phyloP scores from a whole-genome alignment of 2,888 invertebrate species.

The Furcula furcula region DNA sequence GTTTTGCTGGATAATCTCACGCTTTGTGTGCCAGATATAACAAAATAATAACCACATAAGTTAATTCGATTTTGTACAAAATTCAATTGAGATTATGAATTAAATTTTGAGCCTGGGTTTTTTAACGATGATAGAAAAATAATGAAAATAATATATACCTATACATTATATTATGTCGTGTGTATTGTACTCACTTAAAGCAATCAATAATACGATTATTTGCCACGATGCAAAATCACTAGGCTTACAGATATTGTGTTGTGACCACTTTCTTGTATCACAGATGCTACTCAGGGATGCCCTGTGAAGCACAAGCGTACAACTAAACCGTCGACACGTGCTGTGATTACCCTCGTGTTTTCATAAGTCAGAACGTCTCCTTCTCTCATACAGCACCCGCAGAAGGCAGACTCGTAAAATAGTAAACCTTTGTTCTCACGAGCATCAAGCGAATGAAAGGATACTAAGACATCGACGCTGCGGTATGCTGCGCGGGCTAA shows the following conservation, averaged over 20 bases:
- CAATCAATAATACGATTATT: slow-evolving; percentile 57
- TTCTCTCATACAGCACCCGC: slow-evolving; percentile 92
- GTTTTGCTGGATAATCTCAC: slow-evolving; percentile 32
- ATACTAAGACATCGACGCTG: slow-evolving; percentile 75
- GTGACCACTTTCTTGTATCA: slow-evolving; percentile 77
- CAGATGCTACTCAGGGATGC: slow-evolving; percentile 73
- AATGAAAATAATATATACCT: slow-evolving; percentile 33
- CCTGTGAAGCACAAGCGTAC: slow-evolving; percentile 72
- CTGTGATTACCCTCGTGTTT: slow-evolving; percentile 72
- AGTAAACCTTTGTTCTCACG: slow-evolving; percentile 82
- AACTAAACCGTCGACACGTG: slow-evolving; percentile 70
- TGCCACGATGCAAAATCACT: slow-evolving; percentile 72
- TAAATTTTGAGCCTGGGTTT: too few species aligned
- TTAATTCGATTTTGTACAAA: too few species aligned
- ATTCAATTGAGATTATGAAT: too few species aligned
- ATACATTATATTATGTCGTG: slow-evolving; percentile 35
- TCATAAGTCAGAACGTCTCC: slow-evolving; percentile 85
- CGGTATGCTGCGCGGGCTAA: slow-evolving; percentile 67
- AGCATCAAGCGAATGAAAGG: slow-evolving; percentile 78
- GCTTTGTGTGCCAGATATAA: slow-evolving; percentile 33
- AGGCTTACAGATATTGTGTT: slow-evolving; percentile 75
- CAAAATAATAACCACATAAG: slow-evolving; percentile 3
- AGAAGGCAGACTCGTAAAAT: slow-evolving; percentile 85
- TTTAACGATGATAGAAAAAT: slow-evolving; percentile 64
- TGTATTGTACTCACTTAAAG: slow-evolving; percentile 58